Evolutionary conservation across 2,888 invertebrate genomes (phyloP).

Genomic region (Lottia gigantea): DNA sequence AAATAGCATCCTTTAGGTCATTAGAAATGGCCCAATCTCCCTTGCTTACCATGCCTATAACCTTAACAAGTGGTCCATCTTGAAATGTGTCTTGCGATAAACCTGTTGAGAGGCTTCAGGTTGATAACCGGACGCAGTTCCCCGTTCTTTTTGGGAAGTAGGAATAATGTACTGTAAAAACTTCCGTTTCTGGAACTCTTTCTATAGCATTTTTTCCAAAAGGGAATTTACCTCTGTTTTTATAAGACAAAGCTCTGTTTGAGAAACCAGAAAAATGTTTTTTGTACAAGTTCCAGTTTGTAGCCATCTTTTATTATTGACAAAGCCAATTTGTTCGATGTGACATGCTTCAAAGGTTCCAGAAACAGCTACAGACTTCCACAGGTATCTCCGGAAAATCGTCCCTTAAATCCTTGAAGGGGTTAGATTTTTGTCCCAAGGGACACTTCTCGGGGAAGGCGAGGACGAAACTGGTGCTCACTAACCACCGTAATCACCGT

Average conservation of each 20-base stretch:
- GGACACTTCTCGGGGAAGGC: no score
- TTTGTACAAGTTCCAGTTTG: constrained; percentile 27
- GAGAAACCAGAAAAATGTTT: constrained; percentile 21
- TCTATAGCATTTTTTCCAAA: constrained; percentile 29
- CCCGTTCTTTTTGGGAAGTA: constrained; percentile 22
- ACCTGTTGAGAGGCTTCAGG: no score
- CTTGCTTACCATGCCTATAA: no score
- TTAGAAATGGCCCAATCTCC: no score
- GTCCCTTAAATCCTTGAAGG: no score
- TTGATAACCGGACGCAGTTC: neutral
- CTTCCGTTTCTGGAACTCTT: constrained; percentile 19
- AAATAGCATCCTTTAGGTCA: no score
- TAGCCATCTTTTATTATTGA: constrained; percentile 24
- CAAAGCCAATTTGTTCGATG: constrained; percentile 29
- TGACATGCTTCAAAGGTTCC: constrained; percentile 26
- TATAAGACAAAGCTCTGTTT: constrained; percentile 15
- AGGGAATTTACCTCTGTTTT: constrained; percentile 22
- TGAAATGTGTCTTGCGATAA: no score
- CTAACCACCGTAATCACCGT: no score
- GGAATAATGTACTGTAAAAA: constrained; percentile 36
- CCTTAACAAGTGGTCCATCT: no score
- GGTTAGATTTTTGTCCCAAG: no score
- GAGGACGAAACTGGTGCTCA: no score
- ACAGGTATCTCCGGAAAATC: constrained; percentile 30
- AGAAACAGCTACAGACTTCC: constrained; percentile 25